Evolutionary conservation across 2,888 invertebrate species (phyloP), one percentile per base, ranked within the genome.

Genomic region (Pseudeuparius sepicola): DNA sequence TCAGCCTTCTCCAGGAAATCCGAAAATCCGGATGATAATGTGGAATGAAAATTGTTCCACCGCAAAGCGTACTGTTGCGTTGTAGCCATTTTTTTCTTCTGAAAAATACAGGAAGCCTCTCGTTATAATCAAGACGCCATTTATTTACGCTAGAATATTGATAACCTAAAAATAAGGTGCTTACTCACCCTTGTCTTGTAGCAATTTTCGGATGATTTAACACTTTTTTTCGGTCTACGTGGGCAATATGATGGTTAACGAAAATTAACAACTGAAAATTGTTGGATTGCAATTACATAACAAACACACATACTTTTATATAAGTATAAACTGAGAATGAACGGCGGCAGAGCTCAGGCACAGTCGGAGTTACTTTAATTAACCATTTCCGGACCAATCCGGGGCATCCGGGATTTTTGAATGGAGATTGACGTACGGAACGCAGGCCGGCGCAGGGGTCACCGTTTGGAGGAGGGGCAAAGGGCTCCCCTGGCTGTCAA

Each of bases 41-140:
- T 83, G 44, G 75, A 71, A 57, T 81, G 78, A 63, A 81, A 82
- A 59, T 82, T 82, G 59, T 83, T 83, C 82, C 82, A 83, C 50
- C 79, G 70, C 50, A 83, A 61, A 36, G 80, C 79, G 60, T 78
- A 79, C 59, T 78, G 78, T 62, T 79, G 78, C 32, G 73, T 67
- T 59, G 71, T 67, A 38, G 60, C 55, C 57, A 59, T 59, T 48
- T 51, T 55, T 35, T 43, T 39, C 14, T 16, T 9, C 12, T 20
- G 25, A 31, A 12, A 20, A 6, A 20, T 20, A 20, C 7, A 7
- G 20, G n/a, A n/a, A n/a, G n/a, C n/a, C n/a, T n/a, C n/a, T n/a
- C n/a, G n/a, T n/a, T n/a, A n/a, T n/a, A n/a, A n/a, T n/a, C n/a
- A n/a, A n/a, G n/a, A n/a, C n/a, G n/a, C n/a, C n/a, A n/a, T n/a